Evolutionary conservation across 2,888 invertebrate species (phyloP).

Genomic region (Andrena chrysosceles): DNA sequence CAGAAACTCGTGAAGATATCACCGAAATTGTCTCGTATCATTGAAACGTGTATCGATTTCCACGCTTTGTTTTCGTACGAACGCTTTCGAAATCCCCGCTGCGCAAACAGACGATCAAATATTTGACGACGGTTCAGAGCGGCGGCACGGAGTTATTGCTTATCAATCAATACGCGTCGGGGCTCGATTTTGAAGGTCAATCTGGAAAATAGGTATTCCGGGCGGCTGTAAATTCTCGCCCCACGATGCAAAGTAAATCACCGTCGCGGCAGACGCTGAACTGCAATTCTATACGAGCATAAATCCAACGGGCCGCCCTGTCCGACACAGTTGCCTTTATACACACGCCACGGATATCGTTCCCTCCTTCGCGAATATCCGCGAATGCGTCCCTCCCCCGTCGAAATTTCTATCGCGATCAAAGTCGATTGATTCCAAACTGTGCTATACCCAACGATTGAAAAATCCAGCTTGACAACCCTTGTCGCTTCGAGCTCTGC

Average conservation of each 20-base stretch:
- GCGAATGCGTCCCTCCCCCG: slow-evolving; percentile 22
- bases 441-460: slow-evolving; percentile 18
- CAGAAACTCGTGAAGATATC: background rate
- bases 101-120: slow-evolving; percentile 23
- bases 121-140: slow-evolving; percentile 13
- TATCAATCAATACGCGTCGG: slow-evolving; percentile 16
- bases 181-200: slow-evolving; percentile 45
- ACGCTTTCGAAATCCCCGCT: slow-evolving; percentile 18
- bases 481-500: background rate
- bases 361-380: slow-evolving; percentile 41
- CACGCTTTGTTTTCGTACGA: slow-evolving; percentile 3
- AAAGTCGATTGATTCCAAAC: slow-evolving; percentile 45
- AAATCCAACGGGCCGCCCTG: slow-evolving; percentile 35
- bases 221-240: slow-evolving; percentile 47
- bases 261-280: slow-evolving; percentile 48
- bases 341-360: slow-evolving; percentile 45
- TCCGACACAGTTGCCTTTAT: slow-evolving; percentile 54
- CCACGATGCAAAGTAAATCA: slow-evolving; percentile 53
- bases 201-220: slow-evolving; percentile 40
- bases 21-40: slow-evolving; percentile 21
- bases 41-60: slow-evolving; percentile 27
- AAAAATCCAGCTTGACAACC: slow-evolving; percentile 32
- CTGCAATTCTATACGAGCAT: slow-evolving; percentile 56
- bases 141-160: slow-evolving; percentile 8
- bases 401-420: slow-evolving; percentile 47